Percentiles rank a stretch among this genome's conserved stretches.
phyloP scores from a whole-genome alignment of 2,113 vertebrate genomes.

The Sinocyclocheilus anophthalmus region DNA sequence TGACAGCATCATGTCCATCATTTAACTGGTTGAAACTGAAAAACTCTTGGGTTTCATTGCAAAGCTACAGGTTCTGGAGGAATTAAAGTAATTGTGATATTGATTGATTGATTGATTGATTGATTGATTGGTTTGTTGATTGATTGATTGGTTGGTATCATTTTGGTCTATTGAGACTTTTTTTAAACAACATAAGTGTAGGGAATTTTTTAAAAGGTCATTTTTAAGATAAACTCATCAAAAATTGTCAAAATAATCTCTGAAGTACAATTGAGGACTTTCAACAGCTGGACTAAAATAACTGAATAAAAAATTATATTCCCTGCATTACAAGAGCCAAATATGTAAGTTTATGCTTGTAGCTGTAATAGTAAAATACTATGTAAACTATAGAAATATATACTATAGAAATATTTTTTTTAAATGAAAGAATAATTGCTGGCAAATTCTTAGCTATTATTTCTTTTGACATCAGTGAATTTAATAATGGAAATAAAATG shows the following conservation, averaged over 20 bases:
- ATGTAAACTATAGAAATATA: not conserved
- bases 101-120: too few relatives aligned
- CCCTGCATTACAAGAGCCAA: not conserved
- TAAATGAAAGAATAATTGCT: not conserved
- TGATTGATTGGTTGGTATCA: too few relatives aligned
- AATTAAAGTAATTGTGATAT: not conserved
- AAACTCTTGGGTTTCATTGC: not conserved
- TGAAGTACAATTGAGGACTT: not conserved
- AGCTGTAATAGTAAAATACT: not conserved
- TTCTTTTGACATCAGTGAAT: not conserved
- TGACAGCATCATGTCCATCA: conserved; percentile 14
- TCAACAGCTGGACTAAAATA: too few relatives aligned
- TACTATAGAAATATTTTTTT: too few relatives aligned
- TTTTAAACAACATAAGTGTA: not conserved
- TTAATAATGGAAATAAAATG: not conserved
- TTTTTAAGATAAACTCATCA: not conserved
- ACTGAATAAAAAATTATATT: not conserved
- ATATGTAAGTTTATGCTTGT: not conserved
- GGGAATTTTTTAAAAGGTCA: not conserved
- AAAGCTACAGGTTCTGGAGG: not conserved
- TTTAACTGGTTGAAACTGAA: not conserved
- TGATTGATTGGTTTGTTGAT: too few relatives aligned
- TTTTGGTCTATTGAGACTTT: not conserved
- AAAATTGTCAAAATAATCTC: not conserved
- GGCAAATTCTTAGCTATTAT: not conserved